Base-by-base conservation (phyloP, 2,888 invertebrate genomes). In the Cerceris rybyensis region DNA sequence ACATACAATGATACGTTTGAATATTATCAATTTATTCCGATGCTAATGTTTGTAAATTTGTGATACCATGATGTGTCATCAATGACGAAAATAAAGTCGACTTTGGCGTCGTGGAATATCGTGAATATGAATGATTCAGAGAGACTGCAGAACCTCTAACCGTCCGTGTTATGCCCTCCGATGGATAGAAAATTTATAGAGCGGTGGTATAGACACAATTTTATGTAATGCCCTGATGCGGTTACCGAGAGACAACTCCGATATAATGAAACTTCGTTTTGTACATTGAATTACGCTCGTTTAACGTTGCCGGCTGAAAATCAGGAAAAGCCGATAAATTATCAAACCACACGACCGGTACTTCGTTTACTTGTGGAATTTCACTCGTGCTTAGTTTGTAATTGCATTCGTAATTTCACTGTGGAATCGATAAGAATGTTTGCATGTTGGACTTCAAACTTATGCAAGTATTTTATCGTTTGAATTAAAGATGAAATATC, bases 171-270 rank as follows among this genome's bases (percentile, higher is more conserved):
- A 46, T 46, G 11, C 9, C 11, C 46, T 11, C 46, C 46, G 9
- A n/a, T n/a, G 50, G 50, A 50, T 11, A 50, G n/a, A n/a, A 50
- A 50, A 50, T 50, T n/a, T n/a, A 50, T 50, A 50, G 46, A 11
- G 9, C 46, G 11, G 11, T 6, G 11, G 46, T 46, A 46, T 46
- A 5, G 46, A 46, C 11, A 46, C 11, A 11, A 11, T 46, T 11
- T 11, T 46, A 46, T 1, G 9, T 11, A 8, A 11, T 11, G 46
- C 46, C 11, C 9, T 46, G 11, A 46, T 46, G 11, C 11, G 11
- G 46, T 46, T 46, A 1, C 46, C 46, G 9, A 11, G 28, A 28
- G 28, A 28, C 28, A 28, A 28, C 28, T 28, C 28, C 28, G 28
- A 28, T 28, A 28, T 28, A 28, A 28, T 28, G 28, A 28, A 28